These are phyloP conservation scores for Slavum lentiscoides DNA, from an alignment of 2,888 invertebrate genomes.

Conservation along the genomic window DNA sequence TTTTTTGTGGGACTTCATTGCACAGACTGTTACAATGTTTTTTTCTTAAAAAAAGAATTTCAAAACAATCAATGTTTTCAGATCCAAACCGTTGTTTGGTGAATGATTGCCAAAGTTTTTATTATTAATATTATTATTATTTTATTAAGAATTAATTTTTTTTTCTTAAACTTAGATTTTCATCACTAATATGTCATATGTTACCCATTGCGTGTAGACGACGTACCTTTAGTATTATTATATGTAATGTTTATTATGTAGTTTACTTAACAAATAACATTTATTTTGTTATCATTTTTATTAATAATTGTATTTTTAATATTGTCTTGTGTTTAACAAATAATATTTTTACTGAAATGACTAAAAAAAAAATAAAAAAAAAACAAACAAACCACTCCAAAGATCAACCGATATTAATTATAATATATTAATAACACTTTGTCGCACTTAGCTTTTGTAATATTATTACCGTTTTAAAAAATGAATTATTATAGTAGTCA, in stretches of 20 bases:
- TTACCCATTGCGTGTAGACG: constrained; percentile 37
- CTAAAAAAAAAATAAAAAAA: constrained; percentile 18
- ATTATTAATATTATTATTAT: constrained; percentile 3
- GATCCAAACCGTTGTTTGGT: constrained; percentile 11
- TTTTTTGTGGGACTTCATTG: not conserved
- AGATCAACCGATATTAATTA: constrained; percentile 11
- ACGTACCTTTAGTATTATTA: constrained; percentile 42
- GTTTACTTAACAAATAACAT: constrained; percentile 27
- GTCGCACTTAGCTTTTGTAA: not conserved
- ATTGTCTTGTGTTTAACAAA: constrained; percentile 14
- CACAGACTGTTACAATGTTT: not conserved
- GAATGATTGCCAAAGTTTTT: constrained; percentile 35
- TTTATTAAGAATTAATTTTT: not conserved
- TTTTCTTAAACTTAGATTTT: constrained; percentile 27
- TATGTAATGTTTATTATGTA: constrained; percentile 34
- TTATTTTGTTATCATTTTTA: constrained; percentile 26
- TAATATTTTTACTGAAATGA: constrained; percentile 18
- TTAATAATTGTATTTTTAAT: constrained; percentile 12
- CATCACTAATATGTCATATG: constrained; percentile 33
- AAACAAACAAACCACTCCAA: constrained; percentile 8
- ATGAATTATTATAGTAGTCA: not conserved
- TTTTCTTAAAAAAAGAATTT: not conserved
- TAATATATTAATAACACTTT: too few species aligned
- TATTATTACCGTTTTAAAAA: not conserved
- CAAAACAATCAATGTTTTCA: constrained; percentile 14